These are phyloP conservation scores for Panthera leo DNA, from an alignment of 2,113 vertebrate species.

Conservation along the genomic window DNA sequence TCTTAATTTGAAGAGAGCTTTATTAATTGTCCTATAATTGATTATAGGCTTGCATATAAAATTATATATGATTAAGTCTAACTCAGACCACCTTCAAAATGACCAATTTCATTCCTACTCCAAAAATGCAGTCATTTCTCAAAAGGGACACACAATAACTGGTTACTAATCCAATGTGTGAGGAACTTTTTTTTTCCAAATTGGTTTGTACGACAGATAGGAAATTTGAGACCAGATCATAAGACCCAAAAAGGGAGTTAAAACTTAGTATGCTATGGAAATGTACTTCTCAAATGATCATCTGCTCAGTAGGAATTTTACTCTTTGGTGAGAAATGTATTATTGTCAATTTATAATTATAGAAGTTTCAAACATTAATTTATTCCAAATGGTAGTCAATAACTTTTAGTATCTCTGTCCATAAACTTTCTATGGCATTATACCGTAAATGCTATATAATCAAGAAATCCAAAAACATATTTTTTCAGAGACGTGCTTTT, in stretches of 20 bases:
- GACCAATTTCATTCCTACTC: background rate
- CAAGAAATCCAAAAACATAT: background rate
- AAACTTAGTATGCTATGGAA: background rate
- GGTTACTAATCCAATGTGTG: background rate
- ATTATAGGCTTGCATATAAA: background rate
- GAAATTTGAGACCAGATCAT: background rate
- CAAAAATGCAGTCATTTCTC: background rate
- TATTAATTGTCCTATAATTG: background rate
- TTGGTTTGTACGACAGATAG: background rate
- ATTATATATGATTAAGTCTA: background rate
- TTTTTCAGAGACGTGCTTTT: slow-evolving; percentile 23
- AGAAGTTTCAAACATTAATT: background rate
- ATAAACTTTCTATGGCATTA: background rate
- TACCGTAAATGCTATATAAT: background rate
- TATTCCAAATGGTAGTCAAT: background rate
- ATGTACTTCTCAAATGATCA: background rate
- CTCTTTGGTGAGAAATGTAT: background rate
- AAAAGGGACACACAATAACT: background rate
- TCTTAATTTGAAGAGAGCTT: background rate
- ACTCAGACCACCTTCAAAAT: background rate
- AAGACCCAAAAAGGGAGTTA: background rate
- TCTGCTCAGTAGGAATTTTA: background rate
- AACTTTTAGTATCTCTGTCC: background rate
- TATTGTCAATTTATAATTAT: background rate
- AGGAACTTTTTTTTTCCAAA: background rate